Percentiles rank a stretch among this genome's conserved stretches.
These are phyloP conservation scores for Machimus atricapillus DNA, from an alignment of 2,888 invertebrate species.

Conservation along the genomic window DNA sequence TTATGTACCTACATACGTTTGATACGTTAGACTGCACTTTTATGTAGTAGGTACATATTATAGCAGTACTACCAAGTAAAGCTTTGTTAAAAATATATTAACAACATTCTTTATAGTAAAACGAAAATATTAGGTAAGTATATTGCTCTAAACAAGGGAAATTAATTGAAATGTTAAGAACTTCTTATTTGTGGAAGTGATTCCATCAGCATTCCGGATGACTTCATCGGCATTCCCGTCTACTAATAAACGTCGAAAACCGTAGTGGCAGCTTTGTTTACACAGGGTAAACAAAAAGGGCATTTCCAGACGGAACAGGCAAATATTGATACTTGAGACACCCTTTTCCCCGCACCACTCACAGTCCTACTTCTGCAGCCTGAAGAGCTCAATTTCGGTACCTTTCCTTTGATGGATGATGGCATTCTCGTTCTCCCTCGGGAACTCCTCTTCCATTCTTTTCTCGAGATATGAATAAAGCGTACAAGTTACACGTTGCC, in stretches of 20 bases:
- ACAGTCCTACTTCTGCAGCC: not conserved
- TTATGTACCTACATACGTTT: no score
- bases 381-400: not conserved
- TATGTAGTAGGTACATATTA: no score
- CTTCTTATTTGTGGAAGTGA: not conserved
- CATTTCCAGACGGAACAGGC: conserved; percentile 9
- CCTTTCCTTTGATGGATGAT: not conserved
- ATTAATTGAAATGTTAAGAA: not conserved
- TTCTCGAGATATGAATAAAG: not conserved
- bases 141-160: not conserved
- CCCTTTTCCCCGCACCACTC: not conserved
- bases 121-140: not conserved
- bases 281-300: not conserved
- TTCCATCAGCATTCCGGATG: not conserved
- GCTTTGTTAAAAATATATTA: no score
- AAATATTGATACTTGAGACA: conserved; percentile 14
- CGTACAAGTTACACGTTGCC: not conserved
- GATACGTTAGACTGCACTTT: no score
- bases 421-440: not conserved
- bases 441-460: not conserved
- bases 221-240: not conserved
- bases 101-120: not conserved
- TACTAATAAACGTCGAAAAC: conserved; percentile 6
- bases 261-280: conserved; percentile 1
- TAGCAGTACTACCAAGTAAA: no score